Base-by-base conservation (phyloP, 1,140 invertebrate genomes). In the Drosophila melanica region DNA sequence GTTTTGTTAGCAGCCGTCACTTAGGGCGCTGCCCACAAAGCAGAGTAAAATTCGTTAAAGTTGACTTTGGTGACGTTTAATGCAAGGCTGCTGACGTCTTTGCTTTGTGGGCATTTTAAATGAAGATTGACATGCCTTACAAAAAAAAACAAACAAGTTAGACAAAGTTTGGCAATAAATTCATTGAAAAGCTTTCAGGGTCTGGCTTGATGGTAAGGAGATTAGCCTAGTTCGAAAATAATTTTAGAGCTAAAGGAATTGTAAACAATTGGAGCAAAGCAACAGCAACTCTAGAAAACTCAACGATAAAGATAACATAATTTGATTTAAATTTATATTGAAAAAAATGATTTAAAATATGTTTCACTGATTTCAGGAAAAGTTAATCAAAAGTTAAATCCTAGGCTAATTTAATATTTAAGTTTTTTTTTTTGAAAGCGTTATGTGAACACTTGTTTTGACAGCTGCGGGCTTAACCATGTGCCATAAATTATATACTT, bases 401-500 rank as follows among this genome's bases (percentile, higher is more conserved):
- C 7, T 7, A 33, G 4, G 8, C 33, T 0, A 35, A 9, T 9
- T 23, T 35, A 35, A 8, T 30, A 14, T 42, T 41, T 18, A 8
- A 39, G 35, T 0, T 27, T 11, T 42, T 11, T 42, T 27, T 42
- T 55, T 27, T 27, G 1, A 3, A 11, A 50, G 27, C 14, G 2
- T 16, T 4, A 33, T 68, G 16, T 10, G 30, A 48, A 45, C 16
- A 66, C 27, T 18, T 35, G 47, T 45, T 45, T 50, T 68, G 63
- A 72, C 81, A 86, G 63, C 70, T 69, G 64, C 60, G 18, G 39
- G 39, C 33, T 59, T 76, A 65, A 74, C 65, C 64, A 47, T 20
- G 27, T 65, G 67, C 30, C 64, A 77, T 75, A 84, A 85, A 82
- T 81, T 74, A 79, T 76, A 68, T 47, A 62, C 65, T 58, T 45